Evolutionary conservation across 30 jellyfish, hydroid and myxozoan species (phyloP), one percentile per base, ranked within the genome.

Genomic region (Pelagia noctiluca): DNA sequence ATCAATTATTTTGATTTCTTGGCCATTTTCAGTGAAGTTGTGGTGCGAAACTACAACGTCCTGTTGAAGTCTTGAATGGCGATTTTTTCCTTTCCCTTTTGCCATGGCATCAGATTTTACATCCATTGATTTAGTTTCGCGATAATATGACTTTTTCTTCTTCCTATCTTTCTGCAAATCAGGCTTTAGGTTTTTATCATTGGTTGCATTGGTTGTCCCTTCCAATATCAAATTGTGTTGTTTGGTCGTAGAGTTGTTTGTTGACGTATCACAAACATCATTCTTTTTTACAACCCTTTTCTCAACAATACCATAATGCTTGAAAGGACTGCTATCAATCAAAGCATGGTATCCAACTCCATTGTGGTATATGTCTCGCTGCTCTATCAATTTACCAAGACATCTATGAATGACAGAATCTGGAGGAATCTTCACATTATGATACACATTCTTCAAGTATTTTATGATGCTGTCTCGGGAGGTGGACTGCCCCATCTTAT

Each of bases 291-390:
- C 62, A 63, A 32, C 62, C 37, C 0, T 30, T 35, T 12, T 54
- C 16, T 75, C 54, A 19, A 80, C 49, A 7, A 26, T 50, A 16
- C 50, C 61, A 36, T 42, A 4, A 30, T 90, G 83, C 48, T 76
- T 84, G 25, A 85, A 34, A 23, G 85, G 95, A 38, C 83, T 73
- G 32, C 81, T 83, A 61, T 92, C 96, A 36, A 68, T 47, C 11
- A 85, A 63, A 1, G 95, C 97, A 30, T 88, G 38, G 60, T 92
- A 92, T 1, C 98, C 98, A 2, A 92, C 83, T 50, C 96, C 98
- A 71, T 92, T 90, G 24, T 86, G 96, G 53, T 83, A 86, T 23
- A 86, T 78, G 35, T 87, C 75, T 50, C 95, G 50, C 26, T 87
- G 83, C 57, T 88, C 79, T 25, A 92, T 74, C 37, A 92, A 90